A percentile compares a stretch with the other conserved stretches of the same genome.
phyloP scores from a whole-genome alignment of 1,140 invertebrate genomes.

The Papilio polytes region DNA sequence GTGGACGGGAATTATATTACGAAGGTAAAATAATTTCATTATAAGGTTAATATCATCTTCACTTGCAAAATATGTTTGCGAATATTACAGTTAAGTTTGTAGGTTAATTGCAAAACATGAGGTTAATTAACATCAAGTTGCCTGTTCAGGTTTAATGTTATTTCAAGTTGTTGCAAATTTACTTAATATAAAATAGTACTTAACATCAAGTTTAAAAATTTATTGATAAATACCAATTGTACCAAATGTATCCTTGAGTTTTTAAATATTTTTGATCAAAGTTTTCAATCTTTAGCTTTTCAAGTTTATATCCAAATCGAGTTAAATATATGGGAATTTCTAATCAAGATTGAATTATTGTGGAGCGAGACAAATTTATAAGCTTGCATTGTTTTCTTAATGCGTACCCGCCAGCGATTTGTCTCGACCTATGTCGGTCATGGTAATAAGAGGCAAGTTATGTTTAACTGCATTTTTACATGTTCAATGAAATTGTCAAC shows the following conservation, averaged over 20 bases:
- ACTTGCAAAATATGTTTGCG: constrained; percentile 18
- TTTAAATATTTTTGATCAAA: background rate
- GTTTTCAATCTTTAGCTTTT: background rate
- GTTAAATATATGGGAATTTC: background rate
- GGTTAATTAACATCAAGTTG: constrained; percentile 5
- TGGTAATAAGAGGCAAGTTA: background rate
- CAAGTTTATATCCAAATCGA: background rate
- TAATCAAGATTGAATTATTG: background rate
- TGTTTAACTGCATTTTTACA: background rate
- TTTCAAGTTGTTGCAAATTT: background rate
- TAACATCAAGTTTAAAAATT: too few relatives aligned
- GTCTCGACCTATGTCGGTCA: constrained; percentile 1
- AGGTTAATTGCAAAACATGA: constrained; percentile 10
- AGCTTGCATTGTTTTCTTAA: background rate
- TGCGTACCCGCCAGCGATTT: background rate
- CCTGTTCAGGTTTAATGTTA: background rate
- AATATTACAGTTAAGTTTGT: constrained; percentile 15
- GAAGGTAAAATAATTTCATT: background rate
- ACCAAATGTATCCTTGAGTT: background rate
- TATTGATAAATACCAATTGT: too few relatives aligned
- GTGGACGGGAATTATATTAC: background rate
- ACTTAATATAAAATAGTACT: background rate
- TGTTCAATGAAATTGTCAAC: constrained; percentile 11
- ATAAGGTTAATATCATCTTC: constrained; percentile 22
- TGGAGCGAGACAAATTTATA: background rate